Conservation (phyloP, 2,797 vertebrate genomes). For the Amblyraja radiata region DNA sequence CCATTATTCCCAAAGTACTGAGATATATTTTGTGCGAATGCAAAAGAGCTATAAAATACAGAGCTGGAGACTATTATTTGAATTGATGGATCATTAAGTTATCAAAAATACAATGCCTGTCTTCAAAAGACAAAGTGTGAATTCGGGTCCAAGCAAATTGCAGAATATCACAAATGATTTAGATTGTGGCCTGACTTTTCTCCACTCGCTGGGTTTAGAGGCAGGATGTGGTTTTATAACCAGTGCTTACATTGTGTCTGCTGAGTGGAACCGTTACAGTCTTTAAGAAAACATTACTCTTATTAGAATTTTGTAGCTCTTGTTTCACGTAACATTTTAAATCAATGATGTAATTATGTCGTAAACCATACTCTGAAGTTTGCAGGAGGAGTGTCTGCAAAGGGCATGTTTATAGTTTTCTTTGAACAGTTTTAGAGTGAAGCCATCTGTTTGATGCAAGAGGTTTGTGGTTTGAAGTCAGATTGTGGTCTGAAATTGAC, state of each 20-base stretch:
- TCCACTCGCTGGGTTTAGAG: background rate
- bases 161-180: background rate
- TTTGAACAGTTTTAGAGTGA: constrained; percentile 5
- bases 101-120: background rate
- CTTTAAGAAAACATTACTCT: background rate
- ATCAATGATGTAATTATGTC: constrained; percentile 22
- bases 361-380: background rate
- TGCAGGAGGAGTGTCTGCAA: background rate
- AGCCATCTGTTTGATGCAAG: background rate
- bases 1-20: background rate
- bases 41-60: background rate
- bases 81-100: background rate
- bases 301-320: background rate
- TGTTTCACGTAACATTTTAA: constrained; percentile 21
- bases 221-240: constrained; percentile 17
- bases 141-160: background rate
- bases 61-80: background rate
- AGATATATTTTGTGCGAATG: background rate
- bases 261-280: background rate
- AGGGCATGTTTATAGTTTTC: background rate
- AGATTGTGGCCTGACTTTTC: background rate
- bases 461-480: background rate
- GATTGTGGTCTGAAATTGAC: background rate
- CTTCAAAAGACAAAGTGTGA: background rate
- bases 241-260: background rate